Conservation (phyloP, 2,113 vertebrate species). For the Triplophysa rosa region DNA sequence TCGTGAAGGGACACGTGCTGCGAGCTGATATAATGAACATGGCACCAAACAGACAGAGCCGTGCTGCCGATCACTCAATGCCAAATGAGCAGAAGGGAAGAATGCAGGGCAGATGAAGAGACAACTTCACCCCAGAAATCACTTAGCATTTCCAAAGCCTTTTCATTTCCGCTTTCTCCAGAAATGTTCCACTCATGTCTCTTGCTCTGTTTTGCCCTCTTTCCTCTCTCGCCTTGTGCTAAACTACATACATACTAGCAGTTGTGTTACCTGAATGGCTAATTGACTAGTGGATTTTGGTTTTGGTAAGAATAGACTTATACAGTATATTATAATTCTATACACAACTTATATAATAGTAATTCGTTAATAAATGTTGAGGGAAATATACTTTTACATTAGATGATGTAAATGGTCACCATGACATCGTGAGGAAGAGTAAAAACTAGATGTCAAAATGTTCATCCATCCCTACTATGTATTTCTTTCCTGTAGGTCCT, state of each 20-base stretch:
- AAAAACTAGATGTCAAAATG: too few relatives aligned
- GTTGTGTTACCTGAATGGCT: neutral
- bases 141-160: slow-evolving; percentile 40
- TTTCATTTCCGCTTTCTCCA: slow-evolving; percentile 26
- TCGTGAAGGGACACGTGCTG: slow-evolving; percentile 27
- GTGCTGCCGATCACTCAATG: slow-evolving; percentile 7
- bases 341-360: too few relatives aligned
- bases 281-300: too few relatives aligned
- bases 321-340: too few relatives aligned
- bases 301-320: too few relatives aligned
- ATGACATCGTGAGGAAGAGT: too few relatives aligned
- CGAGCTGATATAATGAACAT: slow-evolving; percentile 34
- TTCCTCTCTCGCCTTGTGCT: neutral
- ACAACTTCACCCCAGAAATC: slow-evolving; percentile 38
- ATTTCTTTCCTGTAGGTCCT: neutral
- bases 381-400: too few relatives aligned
- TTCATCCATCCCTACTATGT: too few relatives aligned
- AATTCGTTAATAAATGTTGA: too few relatives aligned
- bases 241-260: neutral
- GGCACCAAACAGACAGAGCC: slow-evolving; percentile 33
- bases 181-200: neutral
- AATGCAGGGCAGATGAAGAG: slow-evolving; percentile 39
- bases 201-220: slow-evolving; percentile 11
- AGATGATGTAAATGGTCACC: too few relatives aligned
- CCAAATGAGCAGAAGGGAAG: slow-evolving; percentile 42